phyloP scores from a whole-genome alignment of 2,113 vertebrate genomes.

The Cephalopterus ornatus region DNA sequence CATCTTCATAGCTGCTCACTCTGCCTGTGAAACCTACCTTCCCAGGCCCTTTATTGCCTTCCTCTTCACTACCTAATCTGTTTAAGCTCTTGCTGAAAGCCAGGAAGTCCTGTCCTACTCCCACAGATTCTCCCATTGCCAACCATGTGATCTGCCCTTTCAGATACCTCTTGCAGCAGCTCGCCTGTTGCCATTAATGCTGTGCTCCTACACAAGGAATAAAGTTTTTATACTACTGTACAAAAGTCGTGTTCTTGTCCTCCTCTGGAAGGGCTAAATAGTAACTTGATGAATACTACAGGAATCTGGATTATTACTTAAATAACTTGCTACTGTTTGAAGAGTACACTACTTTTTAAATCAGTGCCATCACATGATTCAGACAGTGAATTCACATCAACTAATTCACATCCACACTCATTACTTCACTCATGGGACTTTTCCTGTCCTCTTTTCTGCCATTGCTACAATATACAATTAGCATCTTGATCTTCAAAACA shows the following conservation, averaged over 20 bases:
- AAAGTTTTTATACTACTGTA: background rate
- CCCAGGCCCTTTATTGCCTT: background rate
- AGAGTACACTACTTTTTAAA: background rate
- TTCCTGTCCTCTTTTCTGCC: background rate
- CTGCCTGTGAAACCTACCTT: background rate
- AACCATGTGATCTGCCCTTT: background rate
- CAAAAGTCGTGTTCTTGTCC: background rate
- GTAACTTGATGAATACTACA: background rate
- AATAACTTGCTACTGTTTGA: background rate
- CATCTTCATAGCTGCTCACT: background rate
- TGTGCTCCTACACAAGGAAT: background rate
- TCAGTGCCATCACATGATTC: background rate
- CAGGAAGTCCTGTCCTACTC: background rate
- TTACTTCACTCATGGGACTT: background rate
- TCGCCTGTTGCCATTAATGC: background rate
- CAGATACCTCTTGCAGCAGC: fast-evolving
- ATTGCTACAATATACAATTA: background rate
- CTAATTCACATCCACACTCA: background rate
- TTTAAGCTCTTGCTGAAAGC: background rate
- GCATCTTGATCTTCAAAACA: background rate
- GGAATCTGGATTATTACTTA: background rate
- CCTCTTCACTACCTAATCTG: background rate
- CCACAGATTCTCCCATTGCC: background rate
- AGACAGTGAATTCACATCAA: background rate
- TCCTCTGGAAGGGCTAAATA: background rate